Evolutionary conservation across 2,113 vertebrate species (phyloP).

Genomic region (Desmodus rotundus): DNA sequence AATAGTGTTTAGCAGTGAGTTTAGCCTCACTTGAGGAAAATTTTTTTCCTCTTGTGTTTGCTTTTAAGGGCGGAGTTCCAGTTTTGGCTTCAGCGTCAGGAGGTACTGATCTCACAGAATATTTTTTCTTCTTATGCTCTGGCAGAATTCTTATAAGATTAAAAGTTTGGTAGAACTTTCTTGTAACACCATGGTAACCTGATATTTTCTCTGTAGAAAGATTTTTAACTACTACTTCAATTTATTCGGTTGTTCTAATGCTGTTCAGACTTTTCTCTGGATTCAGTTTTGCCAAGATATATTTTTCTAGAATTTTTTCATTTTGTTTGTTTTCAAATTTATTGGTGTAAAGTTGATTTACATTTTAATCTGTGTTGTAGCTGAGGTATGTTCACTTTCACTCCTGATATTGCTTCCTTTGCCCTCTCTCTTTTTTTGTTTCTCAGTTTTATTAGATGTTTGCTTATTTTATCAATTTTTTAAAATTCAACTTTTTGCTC

Average conservation of each 20-base stretch:
- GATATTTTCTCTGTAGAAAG: neutral
- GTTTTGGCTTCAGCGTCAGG: neutral
- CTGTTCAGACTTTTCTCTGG: neutral
- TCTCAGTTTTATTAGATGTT: neutral
- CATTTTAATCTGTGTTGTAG: neutral
- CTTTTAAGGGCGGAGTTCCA: neutral
- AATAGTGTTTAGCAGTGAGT: neutral
- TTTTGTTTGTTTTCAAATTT: neutral
- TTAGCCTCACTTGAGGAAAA: neutral
- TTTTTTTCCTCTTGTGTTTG: neutral
- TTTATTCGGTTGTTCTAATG: neutral
- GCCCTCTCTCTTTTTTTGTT: neutral
- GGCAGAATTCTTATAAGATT: neutral
- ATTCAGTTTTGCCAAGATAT: neutral
- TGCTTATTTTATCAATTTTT: neutral
- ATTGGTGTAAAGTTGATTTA: neutral
- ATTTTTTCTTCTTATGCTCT: neutral
- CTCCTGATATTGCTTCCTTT: neutral
- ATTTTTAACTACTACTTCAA: neutral
- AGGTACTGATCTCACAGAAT: neutral
- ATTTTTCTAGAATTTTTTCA: neutral
- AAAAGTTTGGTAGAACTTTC: neutral
- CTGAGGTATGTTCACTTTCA: neutral
- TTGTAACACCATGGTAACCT: neutral
- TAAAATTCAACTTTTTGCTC: neutral